phyloP scores from a whole-genome alignment of 2,113 vertebrate genomes.

The Zingel zingel region DNA sequence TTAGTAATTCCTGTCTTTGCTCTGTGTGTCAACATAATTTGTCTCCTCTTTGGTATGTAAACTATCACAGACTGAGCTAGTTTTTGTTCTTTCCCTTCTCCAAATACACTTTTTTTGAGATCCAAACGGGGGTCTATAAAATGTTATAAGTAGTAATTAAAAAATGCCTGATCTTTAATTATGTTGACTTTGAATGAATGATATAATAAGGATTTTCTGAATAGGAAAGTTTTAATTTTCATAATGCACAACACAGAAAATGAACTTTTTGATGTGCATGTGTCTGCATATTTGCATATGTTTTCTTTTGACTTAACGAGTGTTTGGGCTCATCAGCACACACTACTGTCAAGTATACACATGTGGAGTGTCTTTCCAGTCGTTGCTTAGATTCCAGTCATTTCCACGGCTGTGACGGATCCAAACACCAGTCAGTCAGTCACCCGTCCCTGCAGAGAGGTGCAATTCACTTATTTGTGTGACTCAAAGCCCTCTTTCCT shows the following conservation, averaged over 20 bases:
- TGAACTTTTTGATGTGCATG: not conserved
- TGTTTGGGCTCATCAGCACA: slow-evolving; percentile 59
- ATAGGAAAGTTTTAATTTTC: not conserved
- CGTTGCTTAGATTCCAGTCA: slow-evolving; percentile 45
- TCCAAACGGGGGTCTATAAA: not conserved
- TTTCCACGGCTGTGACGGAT: slow-evolving; percentile 59
- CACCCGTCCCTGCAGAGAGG: slow-evolving; percentile 40
- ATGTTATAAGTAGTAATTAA: not conserved
- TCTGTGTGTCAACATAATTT: slow-evolving; percentile 47
- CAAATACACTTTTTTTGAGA: slow-evolving; percentile 3
- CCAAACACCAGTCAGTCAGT: slow-evolving; percentile 69
- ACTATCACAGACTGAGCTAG: slow-evolving; percentile 29
- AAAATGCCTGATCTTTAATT: not conserved
- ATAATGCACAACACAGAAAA: not conserved
- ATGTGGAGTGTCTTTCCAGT: slow-evolving; percentile 47
- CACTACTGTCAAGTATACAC: slow-evolving; percentile 58
- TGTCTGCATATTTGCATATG: not conserved
- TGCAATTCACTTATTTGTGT: slow-evolving; percentile 71
- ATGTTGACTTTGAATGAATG: slow-evolving; percentile 3
- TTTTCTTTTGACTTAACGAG: slow-evolving; percentile 31
- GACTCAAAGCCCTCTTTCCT: slow-evolving; percentile 62
- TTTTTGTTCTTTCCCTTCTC: slow-evolving; percentile 8
- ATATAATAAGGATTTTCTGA: not conserved
- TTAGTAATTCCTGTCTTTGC: slow-evolving; percentile 61
- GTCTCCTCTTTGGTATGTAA: slow-evolving; percentile 63